Evolutionary conservation across 2,888 invertebrate genomes (phyloP), one percentile per base, ranked within the genome.

Genomic region (Leptopilina drosophilae): DNA sequence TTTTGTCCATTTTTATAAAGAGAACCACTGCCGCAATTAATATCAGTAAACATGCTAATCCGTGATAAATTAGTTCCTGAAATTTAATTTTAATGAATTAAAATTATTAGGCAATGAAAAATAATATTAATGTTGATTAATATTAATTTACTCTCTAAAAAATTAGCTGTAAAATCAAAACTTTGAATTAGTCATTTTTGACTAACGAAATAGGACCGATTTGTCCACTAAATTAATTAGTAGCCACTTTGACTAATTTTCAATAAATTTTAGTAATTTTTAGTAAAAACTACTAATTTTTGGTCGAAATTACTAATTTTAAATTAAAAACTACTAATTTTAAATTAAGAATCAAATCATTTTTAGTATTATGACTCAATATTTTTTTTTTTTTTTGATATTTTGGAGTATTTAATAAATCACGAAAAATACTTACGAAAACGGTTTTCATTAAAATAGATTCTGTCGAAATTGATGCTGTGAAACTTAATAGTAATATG

Each of bases 21-120:
- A 97, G 93, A 1, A 94, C 94, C 69, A 96, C 90, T 8, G 96
- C 95, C 5, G 96, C 95, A 77, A 95, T 94, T 75, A 97, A 90
- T 84, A 96, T 94, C 78, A 97, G 92, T 78, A 96, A 92, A 86
- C 95, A 96, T 3, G 95, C 97, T 80, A 96, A 92, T 8, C 95
- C 93, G 86, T 97, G 97, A 88, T 96, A 97, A 82, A 97, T 93
- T 78, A 97, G 94, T 93, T 97, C 97, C 97, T 97, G 92, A 66
- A 94, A 93, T 81, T 77, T 69, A 7, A 56, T 33, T 33, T 33
- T 33, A 33, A 33, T 2, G 33, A 33, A 33, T 33, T 33, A 33
- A 4, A 33, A 33, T 33, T 33, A 3, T 33, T 33, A 33, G 1
- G 33, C 5, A 33, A 33, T 33, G 2, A 33, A 33, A 4, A 33